These are phyloP conservation scores for Prunella himalayana DNA, from an alignment of 2,113 vertebrate species.

Conservation along the genomic window DNA sequence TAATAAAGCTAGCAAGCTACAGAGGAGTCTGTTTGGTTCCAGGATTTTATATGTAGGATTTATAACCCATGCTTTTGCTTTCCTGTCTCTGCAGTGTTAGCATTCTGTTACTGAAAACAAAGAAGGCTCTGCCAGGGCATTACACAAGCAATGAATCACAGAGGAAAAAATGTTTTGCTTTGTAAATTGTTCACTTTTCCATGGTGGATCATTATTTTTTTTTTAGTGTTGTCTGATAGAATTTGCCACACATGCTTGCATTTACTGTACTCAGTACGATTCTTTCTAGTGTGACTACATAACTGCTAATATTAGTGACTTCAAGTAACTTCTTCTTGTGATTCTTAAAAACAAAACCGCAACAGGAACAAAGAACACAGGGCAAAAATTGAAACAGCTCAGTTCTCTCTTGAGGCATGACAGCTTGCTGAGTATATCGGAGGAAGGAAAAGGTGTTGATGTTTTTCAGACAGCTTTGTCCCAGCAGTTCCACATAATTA, in stretches of 20 bases:
- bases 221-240: constrained; percentile 9
- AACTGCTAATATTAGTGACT: neutral
- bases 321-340: constrained; percentile 23
- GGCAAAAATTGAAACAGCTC: constrained; percentile 5
- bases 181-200: constrained; percentile 61
- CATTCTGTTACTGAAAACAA: constrained; percentile 65
- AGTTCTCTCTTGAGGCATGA: constrained; percentile 5
- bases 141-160: constrained; percentile 66
- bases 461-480: constrained; percentile 26
- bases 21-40: constrained; percentile 29
- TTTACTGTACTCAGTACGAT: neutral
- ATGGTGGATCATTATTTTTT: constrained; percentile 12
- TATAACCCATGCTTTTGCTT: constrained; percentile 60
- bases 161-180: constrained; percentile 64
- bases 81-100: constrained; percentile 63
- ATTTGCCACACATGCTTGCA: constrained; percentile 22
- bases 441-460: constrained; percentile 43
- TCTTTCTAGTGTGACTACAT: neutral
- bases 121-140: constrained; percentile 60
- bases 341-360: constrained; percentile 1
- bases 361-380: constrained; percentile 10
- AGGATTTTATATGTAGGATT: constrained; percentile 65
- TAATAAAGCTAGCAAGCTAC: constrained; percentile 48
- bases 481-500: neutral
- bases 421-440: neutral